Conservation (phyloP, 2,888 invertebrate species). For the Dicranocentrus wangi region DNA sequence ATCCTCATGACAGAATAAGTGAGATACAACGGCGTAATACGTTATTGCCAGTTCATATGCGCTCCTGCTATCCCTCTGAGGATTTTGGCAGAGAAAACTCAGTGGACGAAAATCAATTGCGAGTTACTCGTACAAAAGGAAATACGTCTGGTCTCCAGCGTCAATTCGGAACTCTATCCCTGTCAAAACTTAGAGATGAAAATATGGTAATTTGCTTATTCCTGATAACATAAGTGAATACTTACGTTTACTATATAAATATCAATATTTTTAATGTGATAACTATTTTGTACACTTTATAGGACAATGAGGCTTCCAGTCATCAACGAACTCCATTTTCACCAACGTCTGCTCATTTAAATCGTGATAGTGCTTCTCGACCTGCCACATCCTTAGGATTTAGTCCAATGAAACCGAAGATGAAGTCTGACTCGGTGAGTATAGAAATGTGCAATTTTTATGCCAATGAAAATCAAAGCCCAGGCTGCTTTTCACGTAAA, state of each 20-base stretch:
- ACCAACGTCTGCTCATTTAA: constrained; percentile 43
- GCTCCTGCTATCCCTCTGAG: constrained; percentile 89
- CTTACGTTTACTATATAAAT: background rate
- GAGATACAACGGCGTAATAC: constrained; percentile 88
- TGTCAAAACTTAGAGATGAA: constrained; percentile 38
- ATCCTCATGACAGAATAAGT: constrained; percentile 77
- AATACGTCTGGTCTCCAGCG: constrained; percentile 31
- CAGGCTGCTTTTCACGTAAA: constrained; percentile 47
- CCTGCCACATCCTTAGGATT: constrained; percentile 53
- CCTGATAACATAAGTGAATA: constrained; percentile 4
- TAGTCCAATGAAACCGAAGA: constrained; percentile 59
- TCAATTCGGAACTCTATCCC: constrained; percentile 47
- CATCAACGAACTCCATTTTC: constrained; percentile 52
- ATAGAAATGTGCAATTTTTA: constrained; percentile 54
- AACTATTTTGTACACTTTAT: background rate
- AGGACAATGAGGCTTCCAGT: constrained; percentile 29
- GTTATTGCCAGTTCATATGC: constrained; percentile 87
- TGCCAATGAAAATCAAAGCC: constrained; percentile 46
- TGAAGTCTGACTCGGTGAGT: constrained; percentile 68
- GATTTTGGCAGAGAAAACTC: constrained; percentile 79
- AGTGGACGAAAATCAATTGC: constrained; percentile 66
- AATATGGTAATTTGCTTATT: background rate
- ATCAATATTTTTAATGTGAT: background rate
- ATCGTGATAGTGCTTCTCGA: constrained; percentile 7
- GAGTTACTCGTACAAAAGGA: background rate